These are phyloP conservation scores for Ellobium chinense DNA, from an alignment of 2,888 invertebrate species.

Conservation along the genomic window DNA sequence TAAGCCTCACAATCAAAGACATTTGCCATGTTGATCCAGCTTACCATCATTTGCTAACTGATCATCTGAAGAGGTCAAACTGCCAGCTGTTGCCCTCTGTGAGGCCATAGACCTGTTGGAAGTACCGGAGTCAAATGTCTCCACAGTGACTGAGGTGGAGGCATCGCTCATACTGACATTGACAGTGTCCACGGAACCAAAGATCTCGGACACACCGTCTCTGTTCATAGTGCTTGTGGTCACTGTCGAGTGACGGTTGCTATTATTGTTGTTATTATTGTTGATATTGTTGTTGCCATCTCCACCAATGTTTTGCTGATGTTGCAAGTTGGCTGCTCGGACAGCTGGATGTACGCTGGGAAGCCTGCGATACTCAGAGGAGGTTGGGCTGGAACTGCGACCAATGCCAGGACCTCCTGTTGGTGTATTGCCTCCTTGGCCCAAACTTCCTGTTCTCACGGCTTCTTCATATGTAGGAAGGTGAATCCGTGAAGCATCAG, in stretches of 20 bases:
- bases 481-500: slow-evolving; percentile 80
- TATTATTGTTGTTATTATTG: slow-evolving; percentile 50
- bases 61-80: slow-evolving; percentile 80
- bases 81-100: slow-evolving; percentile 82
- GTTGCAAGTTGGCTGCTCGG: slow-evolving; percentile 47
- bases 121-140: slow-evolving; percentile 80
- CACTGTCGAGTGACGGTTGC: slow-evolving; percentile 72
- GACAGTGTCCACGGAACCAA: slow-evolving; percentile 83
- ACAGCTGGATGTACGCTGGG: slow-evolving; percentile 70
- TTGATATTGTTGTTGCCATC: slow-evolving; percentile 49
- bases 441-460: slow-evolving; percentile 57
- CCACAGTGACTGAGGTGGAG: slow-evolving; percentile 82
- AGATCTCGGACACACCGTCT: slow-evolving; percentile 72
- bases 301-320: slow-evolving; percentile 29
- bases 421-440: slow-evolving; percentile 4
- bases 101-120: slow-evolving; percentile 81
- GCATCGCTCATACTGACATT: slow-evolving; percentile 80
- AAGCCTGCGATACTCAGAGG: slow-evolving; percentile 71
- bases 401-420: neutral
- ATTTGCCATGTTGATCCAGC: too few species aligned
- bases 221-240: slow-evolving; percentile 73
- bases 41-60: slow-evolving; percentile 74
- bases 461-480: slow-evolving; percentile 82
- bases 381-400: slow-evolving; percentile 32
- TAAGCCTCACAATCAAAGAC: too few species aligned